Evolutionary conservation across 2,113 vertebrate species (phyloP), one percentile per base, ranked within the genome.

Genomic region (Pampusana beccarii): DNA sequence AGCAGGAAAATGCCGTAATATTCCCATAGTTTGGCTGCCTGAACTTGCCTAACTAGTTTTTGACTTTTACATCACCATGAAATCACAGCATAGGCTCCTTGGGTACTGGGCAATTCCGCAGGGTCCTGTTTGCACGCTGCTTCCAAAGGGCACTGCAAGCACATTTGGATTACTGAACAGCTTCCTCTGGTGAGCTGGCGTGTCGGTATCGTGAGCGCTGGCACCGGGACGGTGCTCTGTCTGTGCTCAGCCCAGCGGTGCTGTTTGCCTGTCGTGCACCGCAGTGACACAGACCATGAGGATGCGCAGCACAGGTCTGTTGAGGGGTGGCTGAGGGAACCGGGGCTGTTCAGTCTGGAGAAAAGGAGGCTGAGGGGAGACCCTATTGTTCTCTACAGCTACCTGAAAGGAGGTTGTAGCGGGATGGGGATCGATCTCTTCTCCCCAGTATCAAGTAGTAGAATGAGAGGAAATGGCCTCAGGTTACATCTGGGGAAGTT

Each of bases 81-180:
- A 62, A 61, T 38, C 16, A 18, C 6, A 42, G 13, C 13, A 16
- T 0, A 31, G 38, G 9, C 25, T 83, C 42, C 40, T 64, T 0
- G 1, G 8, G 26, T 33, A 18, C 26, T 15, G 34, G 13, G 29
- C 23, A 67, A 36, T 60, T 82, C 51, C 8, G 16, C 28, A n/a
- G 20, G 9, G 5, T 58, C 18, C 16, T 0, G 0, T 81, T 53
- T 23, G 31, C 16, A 1, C 0, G 9, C 38, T 81, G 56, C 20
- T 91, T 73, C 56, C 21, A 34, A 60, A 31, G 19, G 25, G 6
- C 34, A 15, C 8, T 15, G 40, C 46, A n/a, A 7, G 3, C 11
- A 23, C 3, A 7, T 26, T 13, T 29, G 42, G 23, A 21, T 26
- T 73, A 46, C 38, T 16, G 48, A 53, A 9, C 46, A 34, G 6